Evolutionary conservation across 2,888 invertebrate genomes (phyloP).

Genomic region (Nineta flava): DNA sequence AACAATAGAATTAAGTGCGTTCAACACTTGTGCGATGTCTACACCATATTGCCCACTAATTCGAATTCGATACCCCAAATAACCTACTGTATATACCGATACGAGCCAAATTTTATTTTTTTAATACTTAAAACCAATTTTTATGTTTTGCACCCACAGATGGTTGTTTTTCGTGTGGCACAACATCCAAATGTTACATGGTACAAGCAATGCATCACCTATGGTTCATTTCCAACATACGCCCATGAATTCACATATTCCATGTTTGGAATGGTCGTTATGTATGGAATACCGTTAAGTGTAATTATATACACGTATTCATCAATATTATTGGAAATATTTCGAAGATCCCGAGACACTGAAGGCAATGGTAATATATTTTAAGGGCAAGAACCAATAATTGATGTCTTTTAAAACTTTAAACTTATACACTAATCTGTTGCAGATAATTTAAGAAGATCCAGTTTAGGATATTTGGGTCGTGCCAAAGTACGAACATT

Average conservation of each 20-base stretch:
- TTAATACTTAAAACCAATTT: no score
- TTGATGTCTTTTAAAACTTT: no score
- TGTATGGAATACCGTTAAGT: constrained; percentile 73
- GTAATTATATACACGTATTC: constrained; percentile 80
- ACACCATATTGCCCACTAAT: no score
- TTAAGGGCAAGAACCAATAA: no score
- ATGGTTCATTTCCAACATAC: constrained; percentile 56
- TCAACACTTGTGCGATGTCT: no score
- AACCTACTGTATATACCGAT: not conserved
- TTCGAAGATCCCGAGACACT: constrained; percentile 49
- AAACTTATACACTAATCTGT: no score
- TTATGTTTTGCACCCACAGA: constrained; percentile 34
- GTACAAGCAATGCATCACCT: constrained; percentile 86
- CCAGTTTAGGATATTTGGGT: constrained; percentile 66
- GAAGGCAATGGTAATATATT: constrained; percentile 29
- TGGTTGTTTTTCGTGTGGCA: constrained; percentile 72
- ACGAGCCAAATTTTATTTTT: no score
- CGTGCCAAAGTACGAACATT: constrained; percentile 71
- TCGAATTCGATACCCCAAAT: no score
- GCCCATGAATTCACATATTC: constrained; percentile 67
- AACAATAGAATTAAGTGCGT: no score
- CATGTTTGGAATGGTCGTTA: constrained; percentile 66
- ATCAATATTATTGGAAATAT: constrained; percentile 75
- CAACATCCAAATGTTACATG: constrained; percentile 66
- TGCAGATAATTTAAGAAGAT: constrained; percentile 50